Evolutionary conservation across 2,888 invertebrate species (phyloP), one percentile per base, ranked within the genome.

Genomic region (Beris morrisii): DNA sequence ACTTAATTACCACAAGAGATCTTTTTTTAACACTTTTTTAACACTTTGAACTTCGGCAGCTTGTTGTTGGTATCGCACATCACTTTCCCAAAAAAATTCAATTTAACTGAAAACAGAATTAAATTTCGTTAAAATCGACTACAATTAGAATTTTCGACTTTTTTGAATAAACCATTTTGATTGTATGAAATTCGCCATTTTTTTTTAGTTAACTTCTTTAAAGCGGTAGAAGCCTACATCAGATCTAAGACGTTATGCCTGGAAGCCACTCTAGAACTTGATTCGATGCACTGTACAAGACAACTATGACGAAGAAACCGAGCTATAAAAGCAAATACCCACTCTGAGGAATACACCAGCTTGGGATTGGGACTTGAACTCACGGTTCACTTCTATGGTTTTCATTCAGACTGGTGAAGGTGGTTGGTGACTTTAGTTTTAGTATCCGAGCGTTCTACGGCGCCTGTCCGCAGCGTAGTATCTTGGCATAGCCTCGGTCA

Each of bases 211-310:
- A 54, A 38, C 38, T 5, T 38, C 5, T 38, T 38, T 22, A 22
- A 52, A 15, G 15, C 22, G 28, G 15, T 13, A 12, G 13, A 32
- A 38, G n/a, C 15, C 56, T 7, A 56, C 56, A 48, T 22, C 22
- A 22, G 22, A 22, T 22, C 22, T 22, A 59, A 59, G 12, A 31
- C 48, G 32, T 46, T 32, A 59, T 7, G n/a, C 22, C 59, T 32
- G 59, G 59, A 59, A 59, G 31, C 59, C 31, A 48, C n/a, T 59
- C 59, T 59, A 50, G 7, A 50, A 13, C 13, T 15, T 13, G 38
- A 31, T 38, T 61, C 52, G 28, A 50, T 43, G 52, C 61, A 31
- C 38, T 12, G 15, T 52, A 48, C 30, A 59, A 38, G 61, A 30
- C 52, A 46, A 13, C 61, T 11, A 38, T n/a, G 53, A 53, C 56